Evolutionary conservation across 1,140 invertebrate species (phyloP).

Genomic region (Heliconius hewitsoni): DNA sequence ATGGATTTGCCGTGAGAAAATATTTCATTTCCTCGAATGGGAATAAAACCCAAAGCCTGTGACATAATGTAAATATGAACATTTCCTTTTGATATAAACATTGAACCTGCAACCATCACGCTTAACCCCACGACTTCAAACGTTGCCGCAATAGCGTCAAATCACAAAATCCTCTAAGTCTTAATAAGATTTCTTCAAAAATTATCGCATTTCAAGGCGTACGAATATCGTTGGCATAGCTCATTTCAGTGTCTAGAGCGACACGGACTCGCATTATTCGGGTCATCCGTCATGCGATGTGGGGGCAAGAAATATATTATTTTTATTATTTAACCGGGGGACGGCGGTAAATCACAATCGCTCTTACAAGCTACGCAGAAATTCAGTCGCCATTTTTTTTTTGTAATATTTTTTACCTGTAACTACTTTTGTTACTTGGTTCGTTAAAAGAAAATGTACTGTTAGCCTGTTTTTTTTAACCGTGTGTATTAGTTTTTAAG

Average conservation of each 20-base stretch:
- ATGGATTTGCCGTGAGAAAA: no score
- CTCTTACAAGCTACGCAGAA: slow-evolving; percentile 4
- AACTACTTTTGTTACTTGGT: background rate
- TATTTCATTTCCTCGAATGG: no score
- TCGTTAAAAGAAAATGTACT: background rate
- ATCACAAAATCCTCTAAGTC: background rate
- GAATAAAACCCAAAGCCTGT: no score
- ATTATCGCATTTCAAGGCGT: slow-evolving; percentile 3
- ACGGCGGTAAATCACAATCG: slow-evolving; percentile 7
- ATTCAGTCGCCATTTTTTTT: background rate
- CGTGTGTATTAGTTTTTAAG: no score
- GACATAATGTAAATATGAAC: no score
- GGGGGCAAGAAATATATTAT: slow-evolving; percentile 15
- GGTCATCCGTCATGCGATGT: slow-evolving; percentile 4
- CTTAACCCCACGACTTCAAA: background rate
- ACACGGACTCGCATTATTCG: slow-evolving; percentile 8
- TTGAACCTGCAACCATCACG: background rate
- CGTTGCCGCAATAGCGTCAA: background rate
- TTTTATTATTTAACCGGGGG: slow-evolving; percentile 12
- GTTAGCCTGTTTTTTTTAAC: no score
- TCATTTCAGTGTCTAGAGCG: background rate
- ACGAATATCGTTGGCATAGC: slow-evolving; percentile 1
- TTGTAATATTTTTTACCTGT: background rate
- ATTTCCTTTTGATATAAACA: no score
- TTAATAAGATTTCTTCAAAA: background rate